Conservation (phyloP, 1,140 invertebrate genomes). For the Gerris buenoi region DNA sequence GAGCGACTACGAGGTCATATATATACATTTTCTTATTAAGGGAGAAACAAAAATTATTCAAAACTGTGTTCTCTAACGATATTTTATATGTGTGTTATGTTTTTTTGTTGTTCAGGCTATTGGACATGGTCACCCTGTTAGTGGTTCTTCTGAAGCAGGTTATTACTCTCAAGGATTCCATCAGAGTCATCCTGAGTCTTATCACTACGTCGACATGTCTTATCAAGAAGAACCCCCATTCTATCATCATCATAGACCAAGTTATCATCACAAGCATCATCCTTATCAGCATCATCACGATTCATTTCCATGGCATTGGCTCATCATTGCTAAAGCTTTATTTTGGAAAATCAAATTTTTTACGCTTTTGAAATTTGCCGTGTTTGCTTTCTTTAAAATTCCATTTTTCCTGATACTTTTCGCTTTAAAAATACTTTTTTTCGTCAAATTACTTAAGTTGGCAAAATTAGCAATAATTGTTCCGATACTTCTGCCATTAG, state of each 20-base stretch:
- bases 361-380: neutral
- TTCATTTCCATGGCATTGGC: neutral
- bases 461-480: slow-evolving; percentile 5
- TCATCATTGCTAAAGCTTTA: neutral
- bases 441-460: slow-evolving; percentile 10
- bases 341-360: neutral
- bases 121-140: neutral
- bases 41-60: neutral
- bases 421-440: slow-evolving; percentile 3
- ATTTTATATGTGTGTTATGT: neutral
- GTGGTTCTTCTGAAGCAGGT: neutral
- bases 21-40: neutral
- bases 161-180: neutral
- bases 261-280: neutral
- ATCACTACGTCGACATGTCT: neutral
- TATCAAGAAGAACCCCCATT: neutral
- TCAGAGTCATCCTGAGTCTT: neutral
- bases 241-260: neutral
- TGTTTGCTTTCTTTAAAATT: slow-evolving; percentile 10
- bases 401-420: slow-evolving; percentile 10
- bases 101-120: neutral
- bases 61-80: neutral
- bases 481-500: neutral
- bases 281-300: neutral
- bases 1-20: neutral